Evolutionary conservation across 37 sponge, comb jelly and placozoan species (phyloP).

Genomic region (Halichondria panicea): DNA sequence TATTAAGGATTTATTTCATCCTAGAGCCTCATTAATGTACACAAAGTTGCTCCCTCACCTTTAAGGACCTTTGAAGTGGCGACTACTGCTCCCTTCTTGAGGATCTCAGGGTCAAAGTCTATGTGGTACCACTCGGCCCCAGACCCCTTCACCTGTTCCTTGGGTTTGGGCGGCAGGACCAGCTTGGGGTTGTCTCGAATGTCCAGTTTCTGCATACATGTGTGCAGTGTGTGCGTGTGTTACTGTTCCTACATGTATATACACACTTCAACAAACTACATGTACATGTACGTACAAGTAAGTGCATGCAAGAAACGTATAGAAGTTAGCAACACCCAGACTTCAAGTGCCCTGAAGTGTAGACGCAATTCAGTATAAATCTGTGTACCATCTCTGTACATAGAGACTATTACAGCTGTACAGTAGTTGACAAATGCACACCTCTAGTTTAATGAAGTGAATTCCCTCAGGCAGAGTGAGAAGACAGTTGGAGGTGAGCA

Average conservation of each 20-base stretch:
- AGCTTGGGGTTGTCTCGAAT: slow-evolving; percentile 85
- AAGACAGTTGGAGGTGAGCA: slow-evolving; percentile 75
- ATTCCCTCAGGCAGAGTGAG: slow-evolving; percentile 88
- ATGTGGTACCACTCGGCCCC: slow-evolving; percentile 93
- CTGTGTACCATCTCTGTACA: background rate
- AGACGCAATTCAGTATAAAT: background rate
- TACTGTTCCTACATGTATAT: background rate
- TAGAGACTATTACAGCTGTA: background rate
- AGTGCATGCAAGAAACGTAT: background rate
- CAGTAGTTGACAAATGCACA: background rate
- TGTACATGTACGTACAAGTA: slow-evolving; percentile 2
- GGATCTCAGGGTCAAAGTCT: slow-evolving; percentile 82
- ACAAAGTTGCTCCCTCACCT: slow-evolving; percentile 12
- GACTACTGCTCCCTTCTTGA: slow-evolving; percentile 72
- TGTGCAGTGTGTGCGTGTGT: background rate
- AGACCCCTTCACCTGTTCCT: slow-evolving; percentile 67
- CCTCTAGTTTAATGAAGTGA: slow-evolving; percentile 75
- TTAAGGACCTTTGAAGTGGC: slow-evolving; percentile 33
- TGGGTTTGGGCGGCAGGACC: slow-evolving; percentile 89
- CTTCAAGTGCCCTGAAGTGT: background rate
- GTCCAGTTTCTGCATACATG: slow-evolving; percentile 66
- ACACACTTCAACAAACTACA: background rate
- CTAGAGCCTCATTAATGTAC: background rate
- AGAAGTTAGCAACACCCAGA: background rate
- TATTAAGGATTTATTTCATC: background rate